Base-by-base conservation (phyloP, 2,797 vertebrate genomes). In the Intellagama lesueurii region DNA sequence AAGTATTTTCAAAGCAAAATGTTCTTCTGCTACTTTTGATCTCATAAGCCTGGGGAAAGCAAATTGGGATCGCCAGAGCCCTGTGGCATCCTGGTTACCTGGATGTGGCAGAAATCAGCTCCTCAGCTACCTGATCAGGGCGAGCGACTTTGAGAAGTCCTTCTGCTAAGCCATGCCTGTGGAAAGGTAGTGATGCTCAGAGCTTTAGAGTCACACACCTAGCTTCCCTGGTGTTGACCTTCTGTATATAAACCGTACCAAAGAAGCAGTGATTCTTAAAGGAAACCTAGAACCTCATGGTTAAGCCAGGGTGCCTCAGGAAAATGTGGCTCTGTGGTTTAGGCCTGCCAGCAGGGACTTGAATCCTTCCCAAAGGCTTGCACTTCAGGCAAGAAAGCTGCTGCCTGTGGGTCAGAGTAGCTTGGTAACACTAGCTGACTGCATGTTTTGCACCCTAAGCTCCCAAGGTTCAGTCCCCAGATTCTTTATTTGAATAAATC, bases 171-270 rank as follows among this genome's bases (percentile, higher is more conserved):
- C 1, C 24, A 70, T 16, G 19, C 73, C 81, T 88, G 60, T 40
- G 49, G 26, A 66, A 75, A 32, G 1, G 19, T 19, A 73, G 69
- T 4, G 26, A 64, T 86, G 75, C 83, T 24, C 32, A 35, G 8
- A 28, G 24, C 4, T 4, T 77, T 56, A 22, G 5, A 64, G 19
- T 77, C n/a, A n/a, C 30, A 30, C 69, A 28, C 11, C 40, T 66
- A 68, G 72, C 64, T 49, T 66, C 14, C 12, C 22, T 47, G 83
- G n/a, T 14, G 7, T 69, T 40, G 47, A 32, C 32, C 11, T 49
- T 49, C 52, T 85, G 32, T 64, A 49, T 64, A 78, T 78, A 84
- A 86, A 81, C n/a, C 24, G 28, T 49, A n/a, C 44, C 77, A 86
- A 52, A 68, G 73, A 79, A 64, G 32, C 16, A 70, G 8, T 77